Evolutionary conservation across 2,113 vertebrate genomes (phyloP), one percentile per base, ranked within the genome.

Genomic region (Megaceryle torquata): DNA sequence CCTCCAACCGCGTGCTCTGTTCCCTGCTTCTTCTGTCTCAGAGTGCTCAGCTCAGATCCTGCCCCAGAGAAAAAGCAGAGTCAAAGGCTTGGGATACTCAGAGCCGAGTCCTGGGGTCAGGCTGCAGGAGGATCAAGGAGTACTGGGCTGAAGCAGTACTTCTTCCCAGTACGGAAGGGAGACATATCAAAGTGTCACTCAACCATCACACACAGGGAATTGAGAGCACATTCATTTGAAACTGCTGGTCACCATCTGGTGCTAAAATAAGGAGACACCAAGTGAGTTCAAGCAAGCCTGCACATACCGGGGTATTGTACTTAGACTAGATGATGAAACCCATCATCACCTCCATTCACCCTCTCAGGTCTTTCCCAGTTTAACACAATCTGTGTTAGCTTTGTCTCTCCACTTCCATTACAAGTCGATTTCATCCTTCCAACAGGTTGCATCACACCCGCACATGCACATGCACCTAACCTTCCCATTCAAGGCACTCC

Each of bases 21-120:
- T 96, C 93, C 93, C 92, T 95, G 91, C 88, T 96, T 68, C 96
- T 86, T 96, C 94, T 93, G 92, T 85, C 95, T 96, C 95, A 91
- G 80, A 93, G 61, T 46, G 93, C 89, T 82, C 93, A 96, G 85
- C 91, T 96, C 94, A 96, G 94, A 95, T 93, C 96, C 96, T 96
- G 96, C 92, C 83, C 86, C 92, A 4, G 88, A 96, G 83, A 95
- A 93, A 95, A 96, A 96, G 86, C 74, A 95, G 57, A 97, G 93
- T 97, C 92, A 96, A 94, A 90, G 67, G 83, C 88, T 69, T 91
- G 95, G 2, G 26, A 93, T 61, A 96, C 65, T 85, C 59, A 91
- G 77, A 78, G 65, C 22, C 0, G 3, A 84, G 63, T 87, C 57
- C 82, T 67, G 75, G 68, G 82, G 63, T 78, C 87, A 77, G 69